phyloP scores from a whole-genome alignment of 2,797 vertebrate species.

The Toxotes lorentzi region DNA sequence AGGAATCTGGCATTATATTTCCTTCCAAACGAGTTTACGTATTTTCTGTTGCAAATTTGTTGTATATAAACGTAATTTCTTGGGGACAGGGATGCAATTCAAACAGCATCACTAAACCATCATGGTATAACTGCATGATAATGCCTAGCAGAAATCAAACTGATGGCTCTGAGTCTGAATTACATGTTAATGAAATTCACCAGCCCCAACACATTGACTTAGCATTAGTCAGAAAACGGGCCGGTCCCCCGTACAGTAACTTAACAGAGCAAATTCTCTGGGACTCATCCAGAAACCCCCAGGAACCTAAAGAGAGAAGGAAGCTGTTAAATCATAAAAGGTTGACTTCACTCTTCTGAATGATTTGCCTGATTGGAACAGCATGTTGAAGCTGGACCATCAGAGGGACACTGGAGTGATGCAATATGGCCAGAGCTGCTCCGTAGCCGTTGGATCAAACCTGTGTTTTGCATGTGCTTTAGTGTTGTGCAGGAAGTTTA shows the following conservation, averaged over 20 bases:
- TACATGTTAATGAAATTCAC: slow-evolving; percentile 67
- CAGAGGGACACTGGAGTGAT: slow-evolving; percentile 68
- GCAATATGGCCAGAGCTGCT: slow-evolving; percentile 61
- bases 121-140: neutral
- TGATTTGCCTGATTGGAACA: slow-evolving; percentile 84
- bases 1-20: neutral
- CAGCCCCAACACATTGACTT: slow-evolving; percentile 69
- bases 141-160: slow-evolving; percentile 32
- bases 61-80: neutral
- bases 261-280: slow-evolving; percentile 67
- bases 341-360: slow-evolving; percentile 83
- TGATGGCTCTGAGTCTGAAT: slow-evolving; percentile 15
- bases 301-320: slow-evolving; percentile 81
- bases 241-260: slow-evolving; percentile 49
- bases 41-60: neutral
- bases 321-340: slow-evolving; percentile 85
- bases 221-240: slow-evolving; percentile 71
- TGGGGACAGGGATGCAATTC: neutral
- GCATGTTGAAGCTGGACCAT: slow-evolving; percentile 70
- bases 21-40: neutral
- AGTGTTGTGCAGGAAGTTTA: slow-evolving; percentile 45
- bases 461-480: slow-evolving; percentile 25
- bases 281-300: slow-evolving; percentile 76
- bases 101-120: slow-evolving; percentile 10
- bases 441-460: slow-evolving; percentile 41